These are phyloP conservation scores for Conus canariensis DNA, from an alignment of 2,888 invertebrate genomes.

Conservation along the genomic window DNA sequence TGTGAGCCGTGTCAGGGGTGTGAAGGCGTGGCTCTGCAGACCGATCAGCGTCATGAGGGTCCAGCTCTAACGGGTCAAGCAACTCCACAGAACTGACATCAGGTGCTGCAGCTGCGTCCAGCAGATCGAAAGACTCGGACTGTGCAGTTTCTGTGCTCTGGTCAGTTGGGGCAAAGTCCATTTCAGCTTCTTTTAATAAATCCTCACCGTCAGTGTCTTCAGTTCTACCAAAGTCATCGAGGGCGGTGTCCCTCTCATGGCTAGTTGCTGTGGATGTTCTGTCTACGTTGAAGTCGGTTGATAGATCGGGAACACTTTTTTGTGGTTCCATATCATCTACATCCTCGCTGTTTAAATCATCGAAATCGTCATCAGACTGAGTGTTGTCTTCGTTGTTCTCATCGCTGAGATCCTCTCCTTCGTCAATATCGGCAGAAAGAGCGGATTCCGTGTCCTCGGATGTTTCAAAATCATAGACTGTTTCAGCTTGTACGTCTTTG, in stretches of 20 bases:
- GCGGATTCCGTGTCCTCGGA: not conserved
- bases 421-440: conserved; percentile 11
- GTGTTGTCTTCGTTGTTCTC: not conserved
- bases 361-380: not conserved
- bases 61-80: not conserved
- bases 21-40: not conserved
- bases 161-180: not conserved
- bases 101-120: not conserved
- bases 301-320: not conserved
- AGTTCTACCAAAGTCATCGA: not conserved
- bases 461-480: not conserved
- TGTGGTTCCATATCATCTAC: not conserved
- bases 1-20: not conserved
- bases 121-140: not conserved
- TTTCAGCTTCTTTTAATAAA: not conserved
- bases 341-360: not conserved
- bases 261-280: not conserved
- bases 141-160: not conserved
- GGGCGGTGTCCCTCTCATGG: not conserved
- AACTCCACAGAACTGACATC: not conserved
- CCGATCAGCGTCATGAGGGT: not conserved
- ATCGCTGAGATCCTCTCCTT: not conserved
- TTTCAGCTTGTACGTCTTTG: not conserved
- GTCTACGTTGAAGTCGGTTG: not conserved
- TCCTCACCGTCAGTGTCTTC: not conserved